Evolutionary conservation across 2,797 vertebrate species (phyloP), one percentile per base, ranked within the genome.

Genomic region (Crocidura indochinensis): DNA sequence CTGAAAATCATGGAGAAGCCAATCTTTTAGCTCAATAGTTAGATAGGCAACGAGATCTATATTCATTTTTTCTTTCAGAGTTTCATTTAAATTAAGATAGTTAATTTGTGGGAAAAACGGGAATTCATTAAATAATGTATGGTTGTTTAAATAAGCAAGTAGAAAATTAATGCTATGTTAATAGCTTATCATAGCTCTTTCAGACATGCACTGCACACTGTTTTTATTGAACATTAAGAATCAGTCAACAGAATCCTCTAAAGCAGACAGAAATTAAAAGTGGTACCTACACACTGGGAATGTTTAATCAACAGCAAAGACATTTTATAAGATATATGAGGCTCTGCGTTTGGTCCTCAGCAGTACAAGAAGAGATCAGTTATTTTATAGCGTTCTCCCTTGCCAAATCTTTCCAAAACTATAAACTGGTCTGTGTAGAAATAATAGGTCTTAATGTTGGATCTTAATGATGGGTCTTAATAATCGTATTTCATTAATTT

Each of bases 111-210:
- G 73, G 83, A 85, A 88, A 91, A 84, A 17, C 79, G 31, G 62
- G 85, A 86, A 62, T 86, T 69, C 53, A 71, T 53, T 80, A 91
- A 75, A 78, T 31, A 87, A 77, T 38, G 22, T 75, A 64, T 46
- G 46, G 31, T 49, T 82, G 46, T 78, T 86, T 77, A 75, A 91
- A 51, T 60, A 88, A 81, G 68, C 10, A 31, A 72, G 62, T 24
- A 83, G 73, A 78, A 84, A 88, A 74, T 60, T 24, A 79, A 29
- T 11, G 9, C 60, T 26, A 53, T 56, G 10, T 49, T 56, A 67
- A 60, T 69, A 17, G 3, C 9, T 71, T 26, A 80, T 44, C 10
- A 87, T 0, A 22, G 27, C 22, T 20, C 60, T 24, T 84, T 67
- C n/a, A 67, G 69, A 65, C 67, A 75, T 62, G 19, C 29, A 60